Conservation (phyloP, 2,797 vertebrate species). For the Chiroxiphia lanceolata region DNA sequence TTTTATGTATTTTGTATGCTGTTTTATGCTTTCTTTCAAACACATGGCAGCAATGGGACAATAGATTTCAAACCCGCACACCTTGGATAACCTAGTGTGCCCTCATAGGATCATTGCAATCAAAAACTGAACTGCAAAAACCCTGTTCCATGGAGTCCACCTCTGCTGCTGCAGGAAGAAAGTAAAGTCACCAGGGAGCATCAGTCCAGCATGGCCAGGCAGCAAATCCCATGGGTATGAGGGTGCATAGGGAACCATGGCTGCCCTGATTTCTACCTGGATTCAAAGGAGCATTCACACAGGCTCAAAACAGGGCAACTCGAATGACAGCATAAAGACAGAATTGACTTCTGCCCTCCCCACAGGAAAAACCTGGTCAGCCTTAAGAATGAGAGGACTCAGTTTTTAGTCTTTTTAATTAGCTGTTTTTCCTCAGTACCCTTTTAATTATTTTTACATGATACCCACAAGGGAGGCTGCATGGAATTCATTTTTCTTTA, state of each 20-base stretch:
- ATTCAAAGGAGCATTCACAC: not conserved
- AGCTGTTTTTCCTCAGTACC: conserved; percentile 4
- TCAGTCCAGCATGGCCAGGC: not conserved
- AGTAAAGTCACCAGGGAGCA: not conserved
- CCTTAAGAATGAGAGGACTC: not conserved
- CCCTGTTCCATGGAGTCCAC: not conserved
- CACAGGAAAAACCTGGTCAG: not conserved
- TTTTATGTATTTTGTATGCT: not conserved
- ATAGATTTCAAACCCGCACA: not conserved
- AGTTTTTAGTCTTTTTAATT: conserved; percentile 24
- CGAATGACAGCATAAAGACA: not conserved
- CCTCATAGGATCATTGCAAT: not conserved
- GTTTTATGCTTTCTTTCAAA: not conserved
- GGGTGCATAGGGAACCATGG: not conserved
- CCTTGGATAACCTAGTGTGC: not conserved
- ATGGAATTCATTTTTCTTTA: conserved; percentile 29
- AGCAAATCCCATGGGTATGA: not conserved
- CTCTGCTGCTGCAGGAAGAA: not conserved
- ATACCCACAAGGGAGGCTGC: not conserved
- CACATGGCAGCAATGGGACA: not conserved
- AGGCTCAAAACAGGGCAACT: not conserved
- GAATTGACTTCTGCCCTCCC: not conserved
- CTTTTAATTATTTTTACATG: conserved; percentile 45
- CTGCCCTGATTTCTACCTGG: not conserved
- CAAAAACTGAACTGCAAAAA: not conserved